These are phyloP conservation scores for Antigone vipio DNA, from an alignment of 2,113 vertebrate species.

Conservation along the genomic window DNA sequence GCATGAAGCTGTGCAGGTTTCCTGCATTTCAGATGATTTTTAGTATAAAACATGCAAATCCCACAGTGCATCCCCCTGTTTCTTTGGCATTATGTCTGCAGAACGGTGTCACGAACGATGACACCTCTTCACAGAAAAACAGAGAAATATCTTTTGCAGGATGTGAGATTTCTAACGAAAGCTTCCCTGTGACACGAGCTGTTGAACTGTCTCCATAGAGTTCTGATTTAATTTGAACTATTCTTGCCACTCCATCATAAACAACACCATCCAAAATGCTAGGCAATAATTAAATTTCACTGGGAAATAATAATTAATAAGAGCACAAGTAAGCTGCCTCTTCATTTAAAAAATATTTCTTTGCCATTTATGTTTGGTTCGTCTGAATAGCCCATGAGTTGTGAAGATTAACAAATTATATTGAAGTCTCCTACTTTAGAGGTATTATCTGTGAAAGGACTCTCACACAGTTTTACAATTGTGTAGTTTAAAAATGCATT, in stretches of 20 bases:
- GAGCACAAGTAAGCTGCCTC: neutral
- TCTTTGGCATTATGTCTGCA: neutral
- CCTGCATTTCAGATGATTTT: neutral
- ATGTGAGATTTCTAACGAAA: neutral
- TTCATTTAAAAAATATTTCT: constrained; percentile 18
- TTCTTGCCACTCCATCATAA: neutral
- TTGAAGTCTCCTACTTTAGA: neutral
- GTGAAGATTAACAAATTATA: constrained; percentile 33
- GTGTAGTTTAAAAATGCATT: neutral
- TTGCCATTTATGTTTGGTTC: neutral
- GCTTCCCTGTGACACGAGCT: neutral
- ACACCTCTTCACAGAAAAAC: neutral
- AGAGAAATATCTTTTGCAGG: constrained; percentile 13
- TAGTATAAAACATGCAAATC: constrained; percentile 42
- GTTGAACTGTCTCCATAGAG: constrained; percentile 35
- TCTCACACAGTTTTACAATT: neutral
- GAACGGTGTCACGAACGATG: neutral
- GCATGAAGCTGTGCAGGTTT: neutral
- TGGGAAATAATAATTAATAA: constrained; percentile 43
- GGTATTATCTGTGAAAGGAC: neutral
- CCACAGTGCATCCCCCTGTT: neutral
- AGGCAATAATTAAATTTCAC: constrained; percentile 38
- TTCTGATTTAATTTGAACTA: constrained; percentile 8
- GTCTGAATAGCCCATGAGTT: neutral
- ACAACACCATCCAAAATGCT: neutral